Percentiles rank a stretch among this genome's conserved stretches.
These are phyloP conservation scores for Mirounga angustirostris DNA, from an alignment of 2,113 vertebrate species.

Conservation along the genomic window DNA sequence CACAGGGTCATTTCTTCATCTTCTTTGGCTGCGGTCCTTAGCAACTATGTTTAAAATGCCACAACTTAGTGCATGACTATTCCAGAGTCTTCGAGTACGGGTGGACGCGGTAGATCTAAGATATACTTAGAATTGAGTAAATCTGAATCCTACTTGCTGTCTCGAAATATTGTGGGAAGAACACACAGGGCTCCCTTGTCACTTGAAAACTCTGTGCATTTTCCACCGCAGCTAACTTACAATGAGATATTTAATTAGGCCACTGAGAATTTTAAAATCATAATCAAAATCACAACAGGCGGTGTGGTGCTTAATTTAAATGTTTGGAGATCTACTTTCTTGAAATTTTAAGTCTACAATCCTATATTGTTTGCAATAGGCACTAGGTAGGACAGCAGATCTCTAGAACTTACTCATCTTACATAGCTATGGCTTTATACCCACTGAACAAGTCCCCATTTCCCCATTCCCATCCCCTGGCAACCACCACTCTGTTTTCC, in stretches of 20 bases:
- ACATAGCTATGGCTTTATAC: background rate
- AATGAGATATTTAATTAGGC: constrained; percentile 16
- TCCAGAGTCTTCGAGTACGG: background rate
- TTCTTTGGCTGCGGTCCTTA: background rate
- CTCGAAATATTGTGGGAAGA: background rate
- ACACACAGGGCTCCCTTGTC: background rate
- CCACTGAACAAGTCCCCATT: background rate
- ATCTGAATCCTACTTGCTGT: background rate
- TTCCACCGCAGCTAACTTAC: background rate
- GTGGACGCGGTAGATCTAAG: accelerated
- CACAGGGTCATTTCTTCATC: background rate
- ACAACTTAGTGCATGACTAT: background rate
- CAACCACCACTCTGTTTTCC: background rate
- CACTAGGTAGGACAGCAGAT: background rate
- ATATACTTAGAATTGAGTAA: background rate
- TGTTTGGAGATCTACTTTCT: background rate
- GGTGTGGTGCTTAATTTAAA: constrained; percentile 1
- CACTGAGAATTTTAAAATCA: constrained; percentile 15
- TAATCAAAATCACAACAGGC: constrained; percentile 52
- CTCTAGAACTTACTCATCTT: background rate
- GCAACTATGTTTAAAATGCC: background rate
- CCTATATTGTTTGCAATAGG: background rate
- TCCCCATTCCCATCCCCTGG: background rate
- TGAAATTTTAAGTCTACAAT: background rate
- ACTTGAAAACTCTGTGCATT: background rate